A percentile compares a stretch with the other conserved stretches of the same genome.
phyloP scores from a whole-genome alignment of 2,113 vertebrate species.

The Tonatia bakeri region DNA sequence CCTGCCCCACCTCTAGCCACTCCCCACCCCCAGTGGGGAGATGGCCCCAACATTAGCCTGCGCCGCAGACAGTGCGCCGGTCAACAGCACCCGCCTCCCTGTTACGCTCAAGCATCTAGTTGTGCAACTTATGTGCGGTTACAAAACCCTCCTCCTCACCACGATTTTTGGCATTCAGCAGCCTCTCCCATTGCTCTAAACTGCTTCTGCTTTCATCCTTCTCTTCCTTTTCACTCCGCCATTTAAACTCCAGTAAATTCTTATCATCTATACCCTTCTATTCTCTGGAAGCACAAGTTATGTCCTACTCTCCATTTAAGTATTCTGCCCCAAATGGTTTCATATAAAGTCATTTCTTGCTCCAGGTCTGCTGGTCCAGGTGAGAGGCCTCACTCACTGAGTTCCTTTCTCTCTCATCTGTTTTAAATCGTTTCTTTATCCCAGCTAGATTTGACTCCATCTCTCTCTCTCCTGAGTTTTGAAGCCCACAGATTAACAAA shows the following conservation, averaged over 20 bases:
- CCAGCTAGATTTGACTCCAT: neutral
- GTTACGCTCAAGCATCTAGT: rapidly evolving
- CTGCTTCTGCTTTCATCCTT: neutral
- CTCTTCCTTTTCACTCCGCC: neutral
- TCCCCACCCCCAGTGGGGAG: neutral
- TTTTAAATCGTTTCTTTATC: neutral
- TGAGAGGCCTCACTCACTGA: neutral
- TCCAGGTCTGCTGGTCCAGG: neutral
- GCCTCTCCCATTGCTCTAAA: neutral
- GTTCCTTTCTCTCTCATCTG: neutral
- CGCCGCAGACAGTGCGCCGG: rapidly evolving
- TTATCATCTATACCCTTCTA: neutral
- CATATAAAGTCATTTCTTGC: neutral
- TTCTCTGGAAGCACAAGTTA: neutral
- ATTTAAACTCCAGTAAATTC: neutral
- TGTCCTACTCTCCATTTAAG: neutral
- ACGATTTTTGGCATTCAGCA: too few relatives aligned
- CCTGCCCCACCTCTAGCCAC: neutral
- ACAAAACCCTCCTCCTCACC: neutral
- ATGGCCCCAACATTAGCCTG: neutral
- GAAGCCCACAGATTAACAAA: neutral
- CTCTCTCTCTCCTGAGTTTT: neutral
- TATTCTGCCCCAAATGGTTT: neutral
- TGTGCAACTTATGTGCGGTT: neutral
- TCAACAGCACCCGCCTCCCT: rapidly evolving